Evolutionary conservation across 2,888 invertebrate genomes (phyloP).

Genomic region (Sphecodes monilicornis): DNA sequence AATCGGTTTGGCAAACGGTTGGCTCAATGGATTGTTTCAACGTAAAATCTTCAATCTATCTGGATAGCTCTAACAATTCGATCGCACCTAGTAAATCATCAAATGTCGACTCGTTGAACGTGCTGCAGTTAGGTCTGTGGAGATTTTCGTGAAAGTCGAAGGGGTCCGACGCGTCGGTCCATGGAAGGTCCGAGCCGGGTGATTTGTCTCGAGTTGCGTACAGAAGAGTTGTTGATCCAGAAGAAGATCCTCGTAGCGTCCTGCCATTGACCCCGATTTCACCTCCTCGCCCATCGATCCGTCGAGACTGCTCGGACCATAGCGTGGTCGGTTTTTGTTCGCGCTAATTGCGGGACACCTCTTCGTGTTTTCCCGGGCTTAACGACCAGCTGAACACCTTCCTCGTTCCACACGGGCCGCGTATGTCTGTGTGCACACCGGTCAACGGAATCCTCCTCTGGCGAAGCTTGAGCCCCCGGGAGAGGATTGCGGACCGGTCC

Average conservation of each 20-base stretch:
- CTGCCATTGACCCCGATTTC: slow-evolving; percentile 45
- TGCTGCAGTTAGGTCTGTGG: neutral
- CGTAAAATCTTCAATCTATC: too few relatives aligned
- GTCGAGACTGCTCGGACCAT: slow-evolving; percentile 22
- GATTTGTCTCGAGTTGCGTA: neutral
- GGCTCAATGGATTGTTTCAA: too few relatives aligned
- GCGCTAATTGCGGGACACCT: slow-evolving; percentile 72
- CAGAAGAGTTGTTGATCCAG: neutral
- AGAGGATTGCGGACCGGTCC: slow-evolving; percentile 1
- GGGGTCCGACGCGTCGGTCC: neutral
- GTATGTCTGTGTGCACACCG: neutral
- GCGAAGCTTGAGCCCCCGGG: slow-evolving; percentile 10
- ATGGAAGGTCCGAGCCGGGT: neutral
- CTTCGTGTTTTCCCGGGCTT: slow-evolving; percentile 65
- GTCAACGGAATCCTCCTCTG: slow-evolving; percentile 11
- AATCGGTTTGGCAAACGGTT: too few relatives aligned
- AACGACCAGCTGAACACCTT: slow-evolving; percentile 66
- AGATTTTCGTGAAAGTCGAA: neutral
- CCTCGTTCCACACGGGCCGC: slow-evolving; percentile 1
- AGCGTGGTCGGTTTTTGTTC: slow-evolving; percentile 64
- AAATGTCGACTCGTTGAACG: too few relatives aligned
- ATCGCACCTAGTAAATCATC: too few relatives aligned
- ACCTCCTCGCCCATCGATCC: slow-evolving; percentile 31
- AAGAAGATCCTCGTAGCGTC: neutral
- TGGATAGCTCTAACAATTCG: too few relatives aligned